Base-by-base conservation (phyloP, 2,113 vertebrate genomes). In the Dasyornis broadbenti region DNA sequence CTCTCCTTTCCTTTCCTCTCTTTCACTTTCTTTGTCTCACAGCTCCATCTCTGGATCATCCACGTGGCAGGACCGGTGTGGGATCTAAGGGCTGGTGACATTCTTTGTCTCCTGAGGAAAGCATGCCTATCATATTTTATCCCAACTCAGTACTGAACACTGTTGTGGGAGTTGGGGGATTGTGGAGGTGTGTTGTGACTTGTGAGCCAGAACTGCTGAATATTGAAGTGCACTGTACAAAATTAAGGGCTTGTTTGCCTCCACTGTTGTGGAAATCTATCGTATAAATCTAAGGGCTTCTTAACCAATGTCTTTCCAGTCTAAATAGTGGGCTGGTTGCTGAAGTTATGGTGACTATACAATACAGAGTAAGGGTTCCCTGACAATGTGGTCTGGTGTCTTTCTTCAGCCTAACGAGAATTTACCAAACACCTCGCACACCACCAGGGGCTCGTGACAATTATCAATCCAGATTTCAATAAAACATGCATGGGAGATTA, bases 21-120 rank as follows among this genome's bases (percentile, higher is more conserved):
- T 35, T 50, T 28, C 44, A 27, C 9, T 68, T 22, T 20, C 22
- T 68, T 27, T 31, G 22, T 72, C 57, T 45, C 2, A 0, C 8
- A 44, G 0, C 17, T 63, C 17, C 47, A 21, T 26, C 56, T 61
- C 13, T 0, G 2, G 20, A 44, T 16, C 8, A 37, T 21, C 56
- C 56, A 44, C 5, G 3, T 0, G 1, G 26, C 37, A 52, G 45
- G 42, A n/a, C 13, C 60, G 35, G 0, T 0, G 0, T 57, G 16
- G 30, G 20, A 49, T 35, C 8, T 40, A 30, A 75, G 30, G 26
- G 27, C 47, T 71, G 45, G 13, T 61, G 45, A 35, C 16, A 17
- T 40, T 35, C 24, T 49, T 49, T 57, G 5, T 17, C 30, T 35
- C 13, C 61, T 76, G 31, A 57, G 16, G 24, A 49, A 54, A 65